These are phyloP conservation scores for Hydrolagus colliei DNA, from an alignment of 2,797 vertebrate genomes.

Conservation along the genomic window DNA sequence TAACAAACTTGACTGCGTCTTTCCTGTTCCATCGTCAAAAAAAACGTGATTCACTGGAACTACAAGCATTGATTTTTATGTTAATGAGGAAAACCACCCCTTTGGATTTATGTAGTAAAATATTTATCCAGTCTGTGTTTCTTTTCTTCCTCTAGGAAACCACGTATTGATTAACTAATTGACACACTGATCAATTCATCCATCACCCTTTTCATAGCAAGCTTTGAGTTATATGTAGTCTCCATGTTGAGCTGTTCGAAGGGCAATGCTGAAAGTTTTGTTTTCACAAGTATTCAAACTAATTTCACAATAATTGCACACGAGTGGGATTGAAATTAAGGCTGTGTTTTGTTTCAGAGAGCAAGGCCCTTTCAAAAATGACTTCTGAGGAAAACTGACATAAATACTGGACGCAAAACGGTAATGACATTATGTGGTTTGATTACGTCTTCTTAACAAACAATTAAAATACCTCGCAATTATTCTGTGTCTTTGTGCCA, in stretches of 20 bases:
- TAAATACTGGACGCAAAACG: not conserved
- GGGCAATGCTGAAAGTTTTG: not conserved
- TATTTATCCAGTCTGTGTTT: slow-evolving; percentile 8
- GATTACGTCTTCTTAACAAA: not conserved
- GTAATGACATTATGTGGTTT: not conserved
- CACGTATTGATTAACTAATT: slow-evolving; percentile 25
- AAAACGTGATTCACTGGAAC: not conserved
- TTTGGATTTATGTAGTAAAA: slow-evolving; percentile 1
- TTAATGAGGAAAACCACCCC: slow-evolving; percentile 20
- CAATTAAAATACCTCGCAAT: not conserved
- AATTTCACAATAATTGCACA: not conserved
- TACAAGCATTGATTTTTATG: slow-evolving; percentile 22
- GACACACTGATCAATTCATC: slow-evolving; percentile 15
- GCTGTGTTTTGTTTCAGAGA: not conserved
- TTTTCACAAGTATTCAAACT: not conserved
- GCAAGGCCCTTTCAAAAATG: slow-evolving; percentile 11
- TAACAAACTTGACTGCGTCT: slow-evolving; percentile 41
- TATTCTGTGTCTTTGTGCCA: not conserved
- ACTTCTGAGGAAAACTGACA: no score
- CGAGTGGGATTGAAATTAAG: not conserved
- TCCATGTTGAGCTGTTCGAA: not conserved
- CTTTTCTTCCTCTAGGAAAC: slow-evolving; percentile 10
- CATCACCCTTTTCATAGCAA: not conserved
- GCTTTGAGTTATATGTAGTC: not conserved
- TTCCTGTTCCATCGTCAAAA: not conserved